Evolutionary conservation across 1,140 invertebrate genomes (phyloP).

Genomic region (Apolygus lucorum): DNA sequence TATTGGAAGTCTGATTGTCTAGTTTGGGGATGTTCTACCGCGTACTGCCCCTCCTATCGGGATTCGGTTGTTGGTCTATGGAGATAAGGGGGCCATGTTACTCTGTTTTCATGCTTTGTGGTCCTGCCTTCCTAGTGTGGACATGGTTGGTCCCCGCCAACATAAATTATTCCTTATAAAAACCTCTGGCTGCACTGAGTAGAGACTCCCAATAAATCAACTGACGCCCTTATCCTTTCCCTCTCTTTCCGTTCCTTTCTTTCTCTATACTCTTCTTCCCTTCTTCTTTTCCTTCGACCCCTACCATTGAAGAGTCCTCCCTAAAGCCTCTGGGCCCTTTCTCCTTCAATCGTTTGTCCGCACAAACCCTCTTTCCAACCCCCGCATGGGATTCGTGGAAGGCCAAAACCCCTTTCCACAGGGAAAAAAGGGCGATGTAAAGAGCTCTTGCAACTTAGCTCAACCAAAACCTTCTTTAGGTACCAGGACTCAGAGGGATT

Average conservation of each 20-base stretch:
- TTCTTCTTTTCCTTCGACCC: not conserved
- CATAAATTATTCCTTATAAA: slow-evolving; percentile 17
- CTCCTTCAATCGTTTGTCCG: not conserved
- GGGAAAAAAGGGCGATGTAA: not conserved
- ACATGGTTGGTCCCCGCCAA: slow-evolving; percentile 5
- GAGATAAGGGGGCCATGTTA: slow-evolving; percentile 10
- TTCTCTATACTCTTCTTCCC: not conserved
- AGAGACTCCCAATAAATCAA: not conserved
- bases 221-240: no score
- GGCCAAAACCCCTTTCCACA: not conserved
- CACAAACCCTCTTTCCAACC: not conserved
- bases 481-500: no score
- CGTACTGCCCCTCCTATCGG: not conserved
- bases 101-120: slow-evolving; percentile 15
- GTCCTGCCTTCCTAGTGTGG: not conserved
- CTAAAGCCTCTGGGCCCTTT: not conserved
- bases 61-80: slow-evolving; percentile 8
- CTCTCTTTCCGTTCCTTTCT: no score
- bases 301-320: not conserved
- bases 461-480: not conserved
- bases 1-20: not conserved
- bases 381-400: not conserved
- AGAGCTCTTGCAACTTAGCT: not conserved
- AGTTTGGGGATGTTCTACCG: not conserved
- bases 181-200: not conserved